Conservation (phyloP, 2,113 vertebrate genomes). For the Campylomormyrus tamandua region DNA sequence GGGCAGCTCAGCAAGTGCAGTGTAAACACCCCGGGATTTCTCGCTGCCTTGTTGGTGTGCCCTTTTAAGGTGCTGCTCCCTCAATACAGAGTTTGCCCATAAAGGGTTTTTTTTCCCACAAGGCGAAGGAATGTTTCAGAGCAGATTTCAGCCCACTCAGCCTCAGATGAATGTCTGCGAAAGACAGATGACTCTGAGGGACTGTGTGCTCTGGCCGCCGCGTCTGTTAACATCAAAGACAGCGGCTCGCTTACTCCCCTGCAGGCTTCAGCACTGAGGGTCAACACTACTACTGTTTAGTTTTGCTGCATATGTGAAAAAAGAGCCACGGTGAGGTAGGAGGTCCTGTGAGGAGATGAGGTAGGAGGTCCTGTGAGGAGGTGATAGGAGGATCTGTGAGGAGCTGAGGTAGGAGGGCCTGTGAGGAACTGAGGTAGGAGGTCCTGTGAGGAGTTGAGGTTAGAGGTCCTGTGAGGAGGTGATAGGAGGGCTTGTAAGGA, state of each 20-base stretch:
- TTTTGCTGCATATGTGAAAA: too few species aligned
- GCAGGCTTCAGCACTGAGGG: background rate
- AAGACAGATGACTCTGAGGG: background rate
- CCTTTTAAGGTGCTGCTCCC: conserved; percentile 11
- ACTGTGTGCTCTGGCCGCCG: background rate
- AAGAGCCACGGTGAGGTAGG: too few species aligned
- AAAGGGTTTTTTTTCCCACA: background rate
- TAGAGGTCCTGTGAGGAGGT: too few species aligned
- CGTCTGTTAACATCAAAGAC: background rate
- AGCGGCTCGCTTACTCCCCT: background rate
- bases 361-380: too few species aligned
- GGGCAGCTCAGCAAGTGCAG: background rate
- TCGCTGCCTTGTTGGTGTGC: background rate
- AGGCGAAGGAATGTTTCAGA: conserved; percentile 6
- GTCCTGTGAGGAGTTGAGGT: too few species aligned
- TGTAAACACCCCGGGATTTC: background rate
- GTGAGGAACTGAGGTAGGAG: too few species aligned
- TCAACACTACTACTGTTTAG: background rate
- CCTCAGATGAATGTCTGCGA: background rate
- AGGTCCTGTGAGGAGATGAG: too few species aligned
- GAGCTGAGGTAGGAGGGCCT: too few species aligned
- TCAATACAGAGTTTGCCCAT: background rate
- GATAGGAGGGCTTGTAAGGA: too few species aligned
- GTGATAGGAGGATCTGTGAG: too few species aligned
- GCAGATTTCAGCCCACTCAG: background rate